Base-by-base conservation (phyloP, 2,888 invertebrate species). In the Aromia moschata region DNA sequence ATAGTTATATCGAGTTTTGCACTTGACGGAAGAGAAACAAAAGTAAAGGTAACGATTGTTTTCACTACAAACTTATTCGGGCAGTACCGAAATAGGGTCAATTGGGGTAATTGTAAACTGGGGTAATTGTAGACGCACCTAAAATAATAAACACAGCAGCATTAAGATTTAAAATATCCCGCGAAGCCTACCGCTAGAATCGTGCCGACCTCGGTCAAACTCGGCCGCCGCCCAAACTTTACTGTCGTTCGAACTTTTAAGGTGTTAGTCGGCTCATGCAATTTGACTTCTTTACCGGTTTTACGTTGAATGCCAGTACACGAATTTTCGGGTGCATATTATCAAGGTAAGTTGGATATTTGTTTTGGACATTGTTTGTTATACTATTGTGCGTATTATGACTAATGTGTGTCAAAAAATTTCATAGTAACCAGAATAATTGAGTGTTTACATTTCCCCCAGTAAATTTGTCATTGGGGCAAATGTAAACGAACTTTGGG, bases 41-140 rank as follows among this genome's bases (percentile, higher is more conserved):
- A n/a, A n/a, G n/a, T n/a, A n/a, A n/a, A n/a, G n/a, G n/a, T n/a
- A n/a, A n/a, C n/a, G n/a, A n/a, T n/a, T n/a, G n/a, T n/a, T n/a
- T n/a, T n/a, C n/a, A n/a, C n/a, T n/a, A n/a, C n/a, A n/a, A n/a
- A n/a, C n/a, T n/a, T n/a, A n/a, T n/a, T n/a, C n/a, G n/a, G n/a
- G n/a, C n/a, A n/a, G n/a, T n/a, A n/a, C n/a, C 25, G 25, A 25
- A 83, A 82, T 58, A 84, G 16, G 15, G 38, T 12, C 14, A 40
- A 9, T 40, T 40, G 11, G 2, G 40, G 40, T 11, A 40, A 40
- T n/a, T 40, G 11, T 40, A 9, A 40, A 40, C 40, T 40, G 11
- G 40, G 40, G 40, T 9, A 40, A 40, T 9, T 40, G 11, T 9
- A 16, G 2, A n/a, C 40, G 11, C 40, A 5, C 38, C 10, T 15